Evolutionary conservation across 2,113 vertebrate species (phyloP), one percentile per base, ranked within the genome.

Genomic region (Sorex fumeus): DNA sequence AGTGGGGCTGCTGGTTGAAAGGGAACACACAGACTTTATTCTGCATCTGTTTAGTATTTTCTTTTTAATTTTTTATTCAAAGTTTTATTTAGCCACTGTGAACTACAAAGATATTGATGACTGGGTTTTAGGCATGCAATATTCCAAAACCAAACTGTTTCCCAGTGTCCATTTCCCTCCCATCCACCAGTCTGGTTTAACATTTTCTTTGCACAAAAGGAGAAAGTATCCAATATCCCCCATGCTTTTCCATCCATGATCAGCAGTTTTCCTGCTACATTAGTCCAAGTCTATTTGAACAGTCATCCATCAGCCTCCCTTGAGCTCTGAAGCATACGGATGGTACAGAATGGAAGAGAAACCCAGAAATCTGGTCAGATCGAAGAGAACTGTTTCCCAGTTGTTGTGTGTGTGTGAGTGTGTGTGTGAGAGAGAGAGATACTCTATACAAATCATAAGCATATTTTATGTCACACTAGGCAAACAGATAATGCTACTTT

Each of bases 311-410:
- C 57, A 28, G 80, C 40, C 36, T 16, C 23, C 60, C 40, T 40
- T 50, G 47, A 21, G 34, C 71, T 69, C 40, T 32, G 67, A 83
- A 69, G 28, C 77, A 69, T 72, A 79, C 28, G 36, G 40, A 70
- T 66, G 62, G 75, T 67, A 53, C 34, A 19, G 30, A 76, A 53
- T 82, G 88, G 76, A 95, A 88, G 28, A 88, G 53, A 69, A 88
- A 76, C 66, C 50, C 87, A 89, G 90, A 91, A 85, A 78, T 80
- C 67, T 34, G 27, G 32, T 23, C 23, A 67, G 25, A 60, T 47
- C 70, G 45, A 87, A 85, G 70, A 84, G 47, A 62, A 32, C 45
- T 87, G 2, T 30, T 84, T 85, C 74, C 69, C 62, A 47, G 62
- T 40, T 40, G 7, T 40, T 40, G 10, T 10, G 5, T 50, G 47